Percentiles rank a stretch among this genome's conserved stretches.
Conservation (phyloP, 2,113 vertebrate genomes). For the Hucho hucho region DNA sequence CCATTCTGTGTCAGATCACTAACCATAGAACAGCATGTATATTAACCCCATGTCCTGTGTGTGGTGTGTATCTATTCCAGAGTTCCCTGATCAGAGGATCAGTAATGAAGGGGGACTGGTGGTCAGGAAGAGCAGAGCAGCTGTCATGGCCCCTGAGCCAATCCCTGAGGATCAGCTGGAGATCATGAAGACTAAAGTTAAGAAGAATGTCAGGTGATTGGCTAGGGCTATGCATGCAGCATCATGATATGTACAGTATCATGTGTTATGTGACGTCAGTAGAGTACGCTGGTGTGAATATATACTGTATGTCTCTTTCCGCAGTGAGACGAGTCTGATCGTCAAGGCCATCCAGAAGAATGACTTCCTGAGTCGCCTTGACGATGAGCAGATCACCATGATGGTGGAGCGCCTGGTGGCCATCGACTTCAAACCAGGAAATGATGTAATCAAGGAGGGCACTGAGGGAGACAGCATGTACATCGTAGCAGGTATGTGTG, state of each 20-base stretch:
- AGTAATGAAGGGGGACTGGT: constrained; percentile 52
- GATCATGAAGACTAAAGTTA: constrained; percentile 51
- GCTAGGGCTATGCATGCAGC: neutral
- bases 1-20: no score
- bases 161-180: constrained; percentile 59
- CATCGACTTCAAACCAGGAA: constrained; percentile 37
- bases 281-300: no score
- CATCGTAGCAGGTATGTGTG: constrained; percentile 76
- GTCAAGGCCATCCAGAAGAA: constrained; percentile 73
- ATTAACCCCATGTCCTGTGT: neutral
- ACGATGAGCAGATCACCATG: constrained; percentile 75
- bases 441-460: constrained; percentile 73
- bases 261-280: no score
- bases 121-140: constrained; percentile 62
- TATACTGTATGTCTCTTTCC: no score
- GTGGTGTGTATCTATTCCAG: constrained; percentile 39
- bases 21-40: no score
- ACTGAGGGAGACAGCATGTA: constrained; percentile 77
- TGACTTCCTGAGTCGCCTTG: constrained; percentile 77
- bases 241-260: neutral
- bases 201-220: constrained; percentile 68
- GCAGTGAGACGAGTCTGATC: constrained; percentile 72
- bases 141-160: constrained; percentile 72
- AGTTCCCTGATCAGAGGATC: constrained; percentile 40
- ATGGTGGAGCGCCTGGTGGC: constrained; percentile 73